phyloP scores from a whole-genome alignment of 2,113 vertebrate species.

The Australoheros scitulus region DNA sequence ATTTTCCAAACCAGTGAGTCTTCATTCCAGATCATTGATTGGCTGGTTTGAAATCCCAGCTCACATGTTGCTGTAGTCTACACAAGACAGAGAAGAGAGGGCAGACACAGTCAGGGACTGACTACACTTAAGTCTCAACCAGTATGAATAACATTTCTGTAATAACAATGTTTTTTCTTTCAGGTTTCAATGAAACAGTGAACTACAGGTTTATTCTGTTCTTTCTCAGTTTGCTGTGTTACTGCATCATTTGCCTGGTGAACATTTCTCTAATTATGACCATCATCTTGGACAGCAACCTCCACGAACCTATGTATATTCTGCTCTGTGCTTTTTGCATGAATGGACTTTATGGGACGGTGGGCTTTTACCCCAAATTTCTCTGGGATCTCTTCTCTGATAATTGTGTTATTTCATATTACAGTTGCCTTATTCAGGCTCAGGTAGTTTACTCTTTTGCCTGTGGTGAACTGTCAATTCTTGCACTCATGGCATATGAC shows the following conservation, averaged over 20 bases:
- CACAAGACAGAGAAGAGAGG: neutral
- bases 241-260: constrained; percentile 23
- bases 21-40: neutral
- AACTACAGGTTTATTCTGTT: neutral
- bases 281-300: constrained; percentile 46
- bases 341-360: constrained; percentile 52
- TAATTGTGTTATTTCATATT: constrained; percentile 41
- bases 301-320: constrained; percentile 67
- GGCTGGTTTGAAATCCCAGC: neutral
- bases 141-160: neutral
- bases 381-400: constrained; percentile 47
- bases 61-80: neutral
- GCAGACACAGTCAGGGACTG: neutral
- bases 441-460: constrained; percentile 42
- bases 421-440: constrained; percentile 51
- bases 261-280: constrained; percentile 43
- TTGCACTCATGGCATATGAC: constrained; percentile 43
- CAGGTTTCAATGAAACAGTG: constrained; percentile 35
- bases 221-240: constrained; percentile 36
- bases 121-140: neutral
- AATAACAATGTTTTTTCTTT: constrained; percentile 31
- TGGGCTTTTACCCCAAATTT: constrained; percentile 58
- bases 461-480: constrained; percentile 43
- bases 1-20: neutral
- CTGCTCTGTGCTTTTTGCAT: constrained; percentile 43